A percentile compares a stretch with the other conserved stretches of the same genome.
Evolutionary conservation across 1,140 invertebrate species (phyloP).

Genomic region (Phymastichus coffea): DNA sequence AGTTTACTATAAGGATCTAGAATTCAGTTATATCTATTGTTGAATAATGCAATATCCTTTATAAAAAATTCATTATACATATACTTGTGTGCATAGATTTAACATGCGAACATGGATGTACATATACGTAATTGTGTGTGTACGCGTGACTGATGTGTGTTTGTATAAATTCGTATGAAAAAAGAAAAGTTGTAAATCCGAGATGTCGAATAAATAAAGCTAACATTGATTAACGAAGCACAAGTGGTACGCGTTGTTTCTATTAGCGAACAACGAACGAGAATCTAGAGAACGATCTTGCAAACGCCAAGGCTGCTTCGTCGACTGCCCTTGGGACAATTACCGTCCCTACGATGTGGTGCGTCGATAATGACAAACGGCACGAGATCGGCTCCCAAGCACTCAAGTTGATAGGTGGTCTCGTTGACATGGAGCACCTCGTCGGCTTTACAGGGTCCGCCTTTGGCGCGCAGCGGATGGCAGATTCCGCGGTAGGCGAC

Average conservation of each 20-base stretch:
- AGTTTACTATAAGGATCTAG: not conserved
- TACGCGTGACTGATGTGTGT: no score
- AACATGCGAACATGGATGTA: not conserved
- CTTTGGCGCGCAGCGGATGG: slow-evolving; percentile 49
- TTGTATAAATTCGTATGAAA: no score
- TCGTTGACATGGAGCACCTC: slow-evolving; percentile 39
- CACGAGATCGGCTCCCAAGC: slow-evolving; percentile 23
- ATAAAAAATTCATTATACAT: slow-evolving; percentile 2
- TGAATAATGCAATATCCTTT: slow-evolving; percentile 7
- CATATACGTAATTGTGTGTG: no score
- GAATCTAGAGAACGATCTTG: slow-evolving; percentile 22
- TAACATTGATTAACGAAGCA: no score
- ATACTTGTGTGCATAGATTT: no score
- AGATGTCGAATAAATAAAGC: no score
- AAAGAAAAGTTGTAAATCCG: no score
- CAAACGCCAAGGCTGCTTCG: slow-evolving; percentile 41
- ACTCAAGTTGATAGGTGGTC: slow-evolving; percentile 43
- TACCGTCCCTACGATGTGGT: slow-evolving; percentile 21
- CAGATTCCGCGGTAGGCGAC: slow-evolving; percentile 59
- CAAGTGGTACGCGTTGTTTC: no score
- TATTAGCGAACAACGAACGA: no score
- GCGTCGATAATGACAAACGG: slow-evolving; percentile 38
- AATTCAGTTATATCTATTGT: slow-evolving; percentile 5
- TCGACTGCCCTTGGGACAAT: slow-evolving; percentile 43
- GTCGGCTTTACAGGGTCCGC: slow-evolving; percentile 46